A percentile compares a stretch with the other conserved stretches of the same genome.
phyloP scores from a whole-genome alignment of 2,113 vertebrate species.

The Myanophis thanlyinensis region DNA sequence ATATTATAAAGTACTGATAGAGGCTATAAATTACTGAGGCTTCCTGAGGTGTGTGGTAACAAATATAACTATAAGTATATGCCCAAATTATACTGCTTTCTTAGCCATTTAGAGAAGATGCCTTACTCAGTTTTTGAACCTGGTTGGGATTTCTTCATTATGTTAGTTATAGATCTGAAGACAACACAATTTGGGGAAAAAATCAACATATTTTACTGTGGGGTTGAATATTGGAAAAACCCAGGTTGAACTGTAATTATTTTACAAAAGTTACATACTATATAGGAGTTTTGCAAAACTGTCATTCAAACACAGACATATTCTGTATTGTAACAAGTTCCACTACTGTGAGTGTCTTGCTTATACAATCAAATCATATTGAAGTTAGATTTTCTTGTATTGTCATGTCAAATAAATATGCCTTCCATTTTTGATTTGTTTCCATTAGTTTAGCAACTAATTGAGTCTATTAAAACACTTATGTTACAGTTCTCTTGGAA shows the following conservation, averaged over 20 bases:
- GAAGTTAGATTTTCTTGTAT: not conserved
- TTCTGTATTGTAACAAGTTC: not conserved
- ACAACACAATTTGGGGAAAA: not conserved
- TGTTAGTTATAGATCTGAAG: not conserved
- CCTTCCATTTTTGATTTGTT: slow-evolving; percentile 26
- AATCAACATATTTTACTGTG: not conserved
- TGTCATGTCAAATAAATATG: not conserved
- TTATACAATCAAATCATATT: not conserved
- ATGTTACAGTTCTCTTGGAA: slow-evolving; percentile 36
- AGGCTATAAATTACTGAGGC: too few species aligned
- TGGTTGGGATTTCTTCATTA: not conserved
- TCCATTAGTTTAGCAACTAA: not conserved
- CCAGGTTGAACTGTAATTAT: not conserved
- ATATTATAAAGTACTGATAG: too few species aligned
- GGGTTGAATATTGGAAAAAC: not conserved
- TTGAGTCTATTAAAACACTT: slow-evolving; percentile 39
- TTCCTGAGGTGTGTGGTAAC: too few species aligned
- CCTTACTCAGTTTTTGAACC: not conserved
- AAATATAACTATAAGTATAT: not conserved
- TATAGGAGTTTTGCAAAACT: not conserved
- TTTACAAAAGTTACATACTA: not conserved
- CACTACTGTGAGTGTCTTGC: not conserved
- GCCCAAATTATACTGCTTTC: not conserved
- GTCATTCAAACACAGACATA: not conserved
- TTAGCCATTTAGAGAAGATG: not conserved